Percentiles rank a stretch among this genome's conserved stretches.
Conservation (phyloP, 37 sponge, comb jelly and placozoan genomes). For the Aphrocallistes beatrix region DNA sequence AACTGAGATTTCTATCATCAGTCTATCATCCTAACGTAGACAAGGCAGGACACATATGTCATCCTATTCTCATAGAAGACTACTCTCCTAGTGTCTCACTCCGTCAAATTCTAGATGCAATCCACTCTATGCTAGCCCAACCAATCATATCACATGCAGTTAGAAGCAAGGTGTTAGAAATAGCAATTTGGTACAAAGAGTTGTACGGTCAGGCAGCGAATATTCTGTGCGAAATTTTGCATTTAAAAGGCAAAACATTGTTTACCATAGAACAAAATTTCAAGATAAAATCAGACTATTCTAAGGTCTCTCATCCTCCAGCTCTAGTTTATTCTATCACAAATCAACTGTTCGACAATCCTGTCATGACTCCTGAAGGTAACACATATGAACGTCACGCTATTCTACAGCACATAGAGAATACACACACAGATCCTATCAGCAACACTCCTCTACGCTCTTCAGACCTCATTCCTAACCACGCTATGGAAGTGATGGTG, state of each 20-base stretch:
- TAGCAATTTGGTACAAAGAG: background rate
- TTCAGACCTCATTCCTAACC: background rate
- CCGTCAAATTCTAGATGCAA: background rate
- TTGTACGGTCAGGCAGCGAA: background rate
- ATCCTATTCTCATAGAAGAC: background rate
- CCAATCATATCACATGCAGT: background rate
- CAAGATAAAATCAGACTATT: background rate
- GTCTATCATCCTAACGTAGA: slow-evolving; percentile 99
- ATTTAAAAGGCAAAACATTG: background rate
- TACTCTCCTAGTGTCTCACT: background rate
- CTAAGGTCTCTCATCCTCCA: background rate
- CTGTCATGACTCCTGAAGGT: background rate
- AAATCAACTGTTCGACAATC: background rate
- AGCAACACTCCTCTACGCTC: background rate
- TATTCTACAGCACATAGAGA: background rate
- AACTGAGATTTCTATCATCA: slow-evolving; percentile 89
- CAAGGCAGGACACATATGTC: slow-evolving; percentile 54
- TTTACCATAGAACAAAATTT: background rate
- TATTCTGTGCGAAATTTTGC: background rate
- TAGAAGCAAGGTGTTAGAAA: background rate
- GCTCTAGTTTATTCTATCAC: background rate
- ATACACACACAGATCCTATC: background rate
- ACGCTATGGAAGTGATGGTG: background rate
- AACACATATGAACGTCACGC: background rate
- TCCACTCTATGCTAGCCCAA: background rate